Conservation (phyloP, 2,113 vertebrate genomes). For the Oryzias woworae region DNA sequence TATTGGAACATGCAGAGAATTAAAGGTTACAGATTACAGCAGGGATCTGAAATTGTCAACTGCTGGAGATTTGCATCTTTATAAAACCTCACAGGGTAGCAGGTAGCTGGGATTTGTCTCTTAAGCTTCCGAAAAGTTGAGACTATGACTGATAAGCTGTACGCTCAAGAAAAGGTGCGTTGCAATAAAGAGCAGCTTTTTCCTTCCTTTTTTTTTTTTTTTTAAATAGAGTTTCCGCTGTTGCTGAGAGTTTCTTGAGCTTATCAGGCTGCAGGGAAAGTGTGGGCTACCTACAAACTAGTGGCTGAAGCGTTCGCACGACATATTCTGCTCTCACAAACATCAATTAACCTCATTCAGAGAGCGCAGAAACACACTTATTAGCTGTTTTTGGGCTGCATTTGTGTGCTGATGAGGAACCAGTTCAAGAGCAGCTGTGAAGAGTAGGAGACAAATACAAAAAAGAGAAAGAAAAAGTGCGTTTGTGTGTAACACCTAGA, state of each 20-base stretch:
- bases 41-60: conserved; percentile 47
- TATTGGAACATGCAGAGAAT: conserved; percentile 45
- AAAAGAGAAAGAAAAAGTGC: conserved; percentile 25
- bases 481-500: conserved; percentile 17
- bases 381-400: conserved; percentile 22
- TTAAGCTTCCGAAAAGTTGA: conserved; percentile 39
- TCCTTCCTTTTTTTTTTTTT: not conserved
- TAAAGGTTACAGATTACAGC: conserved; percentile 43
- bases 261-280: conserved; percentile 39
- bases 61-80: conserved; percentile 43
- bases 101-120: conserved; percentile 44
- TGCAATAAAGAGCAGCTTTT: conserved; percentile 97
- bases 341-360: conserved; percentile 52
- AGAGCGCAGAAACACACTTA: conserved; percentile 30
- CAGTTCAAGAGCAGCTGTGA: conserved; percentile 24
- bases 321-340: conserved; percentile 51
- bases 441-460: conserved; percentile 33
- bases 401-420: conserved; percentile 19
- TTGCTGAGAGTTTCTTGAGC: conserved; percentile 27
- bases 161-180: conserved; percentile 97
- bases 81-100: conserved; percentile 53
- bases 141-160: conserved; percentile 91
- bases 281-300: conserved; percentile 48
- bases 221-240: conserved; percentile 26
- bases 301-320: conserved; percentile 39